Base-by-base conservation (phyloP, 2,113 vertebrate genomes). In the Pelvicachromis taeniatus region DNA sequence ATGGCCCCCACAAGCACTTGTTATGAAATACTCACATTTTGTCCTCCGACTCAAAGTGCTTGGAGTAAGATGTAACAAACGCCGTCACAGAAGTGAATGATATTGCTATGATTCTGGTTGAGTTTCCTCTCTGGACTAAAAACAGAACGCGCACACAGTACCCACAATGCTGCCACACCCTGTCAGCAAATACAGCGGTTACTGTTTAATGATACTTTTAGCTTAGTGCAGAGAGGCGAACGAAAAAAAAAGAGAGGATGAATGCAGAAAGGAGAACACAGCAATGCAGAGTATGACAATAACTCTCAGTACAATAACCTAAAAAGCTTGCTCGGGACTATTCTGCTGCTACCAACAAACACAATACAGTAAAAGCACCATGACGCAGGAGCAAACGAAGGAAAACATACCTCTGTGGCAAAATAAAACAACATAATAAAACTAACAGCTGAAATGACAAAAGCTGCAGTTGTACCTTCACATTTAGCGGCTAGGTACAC, bases 121-220 rank as follows among this genome's bases (percentile, higher is more conserved):
- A 83, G 58, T 88, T 93, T 90, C 83, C 85, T 56, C 48, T 56
- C 35, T 19, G 50, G 65, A 19, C 88, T 91, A 92, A 90, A 95
- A 93, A 89, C 87, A 89, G 91, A 80, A 80, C 80, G 50, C 85
- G 68, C 84, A 80, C 77, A 52, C 54, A 14, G 45, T 61, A 45
- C 79, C 91, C 89, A 78, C 91, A 93, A 58, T 3, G 89, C 29
- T n/a, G 87, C 90, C 92, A 91, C 94, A 91, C 94, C 93, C 94
- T 91, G 87, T 85, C 86, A 88, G 86, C 88, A 89, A 92, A 93
- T 17, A 93, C 81, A 88, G 94, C 9, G 63, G 85, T 92, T 68
- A 78, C 16, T 26, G 84, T 92, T 86, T 86, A 81, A 86, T 85
- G 85, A 91, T 78, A 89, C 86, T 87, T 80, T 85, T 10, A 79